Evolutionary conservation across 2,888 invertebrate genomes (phyloP).

Genomic region (Elegia similella): DNA sequence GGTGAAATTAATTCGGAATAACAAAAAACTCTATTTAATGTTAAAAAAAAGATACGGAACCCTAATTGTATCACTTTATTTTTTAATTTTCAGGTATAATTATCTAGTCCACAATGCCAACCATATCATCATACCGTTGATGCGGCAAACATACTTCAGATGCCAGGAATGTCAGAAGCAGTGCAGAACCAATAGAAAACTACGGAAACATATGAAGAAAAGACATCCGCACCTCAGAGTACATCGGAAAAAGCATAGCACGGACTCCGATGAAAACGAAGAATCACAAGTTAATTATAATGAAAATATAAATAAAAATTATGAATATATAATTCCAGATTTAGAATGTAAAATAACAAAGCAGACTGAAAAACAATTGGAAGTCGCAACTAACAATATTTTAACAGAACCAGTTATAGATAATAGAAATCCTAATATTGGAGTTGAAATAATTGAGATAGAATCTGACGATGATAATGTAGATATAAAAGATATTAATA

Average conservation of each 20-base stretch:
- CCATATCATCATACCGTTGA: slow-evolving; percentile 14
- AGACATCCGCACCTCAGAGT: not conserved
- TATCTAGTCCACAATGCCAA: slow-evolving; percentile 13
- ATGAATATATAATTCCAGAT: not conserved
- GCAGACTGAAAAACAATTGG: not conserved
- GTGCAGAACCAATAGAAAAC: not conserved
- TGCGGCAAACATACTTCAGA: not conserved
- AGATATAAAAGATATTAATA: not conserved
- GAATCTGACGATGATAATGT: slow-evolving; percentile 4
- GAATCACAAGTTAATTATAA: not conserved
- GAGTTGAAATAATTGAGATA: slow-evolving; percentile 5
- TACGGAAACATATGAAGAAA: slow-evolving; percentile 11
- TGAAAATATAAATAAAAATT: not conserved
- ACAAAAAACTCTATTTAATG: no score
- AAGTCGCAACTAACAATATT: not conserved
- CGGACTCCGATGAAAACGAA: not conserved
- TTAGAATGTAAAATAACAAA: not conserved
- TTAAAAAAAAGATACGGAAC: no score
- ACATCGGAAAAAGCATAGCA: not conserved
- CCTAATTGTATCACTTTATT: no score
- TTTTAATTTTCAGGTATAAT: slow-evolving; percentile 4
- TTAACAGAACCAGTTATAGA: not conserved
- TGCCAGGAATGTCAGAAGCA: not conserved
- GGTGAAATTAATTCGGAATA: no score
- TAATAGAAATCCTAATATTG: not conserved